These are phyloP conservation scores for Pelusios castaneus DNA, from an alignment of 2,113 vertebrate genomes.

Conservation along the genomic window DNA sequence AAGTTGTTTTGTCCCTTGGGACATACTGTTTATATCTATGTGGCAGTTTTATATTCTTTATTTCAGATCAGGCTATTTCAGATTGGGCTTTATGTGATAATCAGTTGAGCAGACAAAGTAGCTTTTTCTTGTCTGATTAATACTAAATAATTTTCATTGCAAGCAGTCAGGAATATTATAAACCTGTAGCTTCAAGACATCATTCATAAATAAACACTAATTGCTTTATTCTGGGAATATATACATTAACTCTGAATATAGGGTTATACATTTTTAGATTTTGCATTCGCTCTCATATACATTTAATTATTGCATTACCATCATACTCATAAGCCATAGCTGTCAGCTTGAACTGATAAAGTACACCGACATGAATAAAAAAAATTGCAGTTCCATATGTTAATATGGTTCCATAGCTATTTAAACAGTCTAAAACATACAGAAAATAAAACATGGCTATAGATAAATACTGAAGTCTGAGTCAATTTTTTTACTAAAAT, in stretches of 20 bases:
- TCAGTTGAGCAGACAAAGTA: slow-evolving; percentile 63
- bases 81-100: slow-evolving; percentile 59
- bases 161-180: slow-evolving; percentile 61
- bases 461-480: neutral
- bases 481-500: neutral
- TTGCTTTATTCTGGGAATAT: slow-evolving; percentile 62
- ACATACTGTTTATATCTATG: slow-evolving; percentile 31
- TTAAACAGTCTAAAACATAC: slow-evolving; percentile 53
- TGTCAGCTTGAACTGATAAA: slow-evolving; percentile 73
- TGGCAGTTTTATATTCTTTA: slow-evolving; percentile 69
- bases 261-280: slow-evolving; percentile 33
- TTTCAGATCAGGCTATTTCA: slow-evolving; percentile 72
- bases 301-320: slow-evolving; percentile 70
- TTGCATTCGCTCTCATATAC: slow-evolving; percentile 51
- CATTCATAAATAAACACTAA: slow-evolving; percentile 67
- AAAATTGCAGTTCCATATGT: slow-evolving; percentile 65
- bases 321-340: slow-evolving; percentile 65
- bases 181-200: slow-evolving; percentile 66
- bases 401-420: slow-evolving; percentile 71
- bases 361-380: slow-evolving; percentile 60
- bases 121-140: slow-evolving; percentile 72
- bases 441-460: slow-evolving; percentile 56
- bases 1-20: slow-evolving; percentile 59
- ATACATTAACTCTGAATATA: slow-evolving; percentile 60
- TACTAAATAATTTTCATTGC: slow-evolving; percentile 64